Percentiles rank a stretch among this genome's conserved stretches.
phyloP scores from a whole-genome alignment of 2,797 vertebrate genomes.

The Taenioides sp. region DNA sequence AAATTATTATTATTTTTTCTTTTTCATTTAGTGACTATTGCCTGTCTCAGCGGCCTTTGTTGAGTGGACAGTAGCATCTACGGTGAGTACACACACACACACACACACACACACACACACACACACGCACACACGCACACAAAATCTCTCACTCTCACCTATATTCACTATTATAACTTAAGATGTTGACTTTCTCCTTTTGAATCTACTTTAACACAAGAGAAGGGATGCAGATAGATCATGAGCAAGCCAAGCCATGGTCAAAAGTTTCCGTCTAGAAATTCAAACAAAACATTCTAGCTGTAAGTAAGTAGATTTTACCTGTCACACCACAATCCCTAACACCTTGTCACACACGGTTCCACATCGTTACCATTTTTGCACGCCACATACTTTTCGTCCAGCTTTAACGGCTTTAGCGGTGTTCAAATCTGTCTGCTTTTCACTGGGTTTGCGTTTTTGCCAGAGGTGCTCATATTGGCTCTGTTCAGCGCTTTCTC shows the following conservation, averaged over 20 bases:
- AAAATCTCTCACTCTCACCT: neutral
- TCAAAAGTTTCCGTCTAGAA: neutral
- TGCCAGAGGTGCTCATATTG: slow-evolving; percentile 63
- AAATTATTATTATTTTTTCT: too few relatives aligned
- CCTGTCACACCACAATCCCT: neutral
- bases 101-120: neutral
- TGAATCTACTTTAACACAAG: neutral
- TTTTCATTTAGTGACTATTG: too few relatives aligned
- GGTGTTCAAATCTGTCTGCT: slow-evolving; percentile 29
- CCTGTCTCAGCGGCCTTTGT: too few relatives aligned
- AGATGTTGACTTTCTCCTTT: neutral
- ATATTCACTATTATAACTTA: neutral
- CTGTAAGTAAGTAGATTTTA: neutral
- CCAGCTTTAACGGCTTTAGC: slow-evolving; percentile 24
- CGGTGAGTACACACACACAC: neutral
- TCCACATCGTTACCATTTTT: slow-evolving; percentile 4
- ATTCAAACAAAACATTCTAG: neutral
- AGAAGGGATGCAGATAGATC: neutral
- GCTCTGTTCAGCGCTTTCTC: slow-evolving; percentile 62
- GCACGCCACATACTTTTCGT: slow-evolving; percentile 37
- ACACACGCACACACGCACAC: neutral
- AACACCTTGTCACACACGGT: neutral
- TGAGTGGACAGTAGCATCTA: too few relatives aligned
- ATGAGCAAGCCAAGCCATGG: neutral
- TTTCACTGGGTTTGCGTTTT: slow-evolving; percentile 49